These are phyloP conservation scores for Chloroceryle amazona DNA, from an alignment of 2,797 vertebrate genomes.

Conservation along the genomic window DNA sequence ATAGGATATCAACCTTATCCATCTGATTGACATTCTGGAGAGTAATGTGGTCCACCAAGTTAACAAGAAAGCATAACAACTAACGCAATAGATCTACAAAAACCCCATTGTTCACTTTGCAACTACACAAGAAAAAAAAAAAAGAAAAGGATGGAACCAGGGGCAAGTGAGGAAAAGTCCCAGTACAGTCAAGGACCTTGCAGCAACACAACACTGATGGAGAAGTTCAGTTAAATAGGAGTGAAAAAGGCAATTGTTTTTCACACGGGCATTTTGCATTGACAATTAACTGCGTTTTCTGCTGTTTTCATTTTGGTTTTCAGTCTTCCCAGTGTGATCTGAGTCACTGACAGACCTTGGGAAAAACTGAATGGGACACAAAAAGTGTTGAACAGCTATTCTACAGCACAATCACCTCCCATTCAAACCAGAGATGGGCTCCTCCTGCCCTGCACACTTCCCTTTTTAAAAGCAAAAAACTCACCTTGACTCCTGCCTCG, in stretches of 20 bases:
- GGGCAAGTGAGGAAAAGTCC: neutral
- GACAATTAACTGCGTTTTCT: neutral
- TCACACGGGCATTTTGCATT: neutral
- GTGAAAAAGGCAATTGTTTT: neutral
- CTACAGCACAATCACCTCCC: neutral
- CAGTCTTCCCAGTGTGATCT: neutral
- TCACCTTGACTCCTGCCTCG: neutral
- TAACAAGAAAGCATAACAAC: neutral
- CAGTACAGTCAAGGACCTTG: neutral
- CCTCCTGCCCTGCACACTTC: neutral
- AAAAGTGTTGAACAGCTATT: neutral
- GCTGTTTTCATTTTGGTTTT: neutral
- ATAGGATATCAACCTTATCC: neutral
- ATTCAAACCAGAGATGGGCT: neutral
- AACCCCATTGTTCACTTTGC: neutral
- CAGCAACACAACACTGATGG: fast-evolving
- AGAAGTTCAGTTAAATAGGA: neutral
- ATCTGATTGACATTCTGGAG: neutral
- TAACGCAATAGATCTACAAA: neutral
- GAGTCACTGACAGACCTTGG: neutral
- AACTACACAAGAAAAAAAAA: neutral
- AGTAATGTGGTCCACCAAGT: neutral
- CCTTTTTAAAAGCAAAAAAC: neutral
- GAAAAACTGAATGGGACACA: neutral
- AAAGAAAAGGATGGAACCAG: neutral